A percentile compares a stretch with the other conserved stretches of the same genome.
Conservation (phyloP, 2,888 invertebrate genomes). For the Netelia inedita region DNA sequence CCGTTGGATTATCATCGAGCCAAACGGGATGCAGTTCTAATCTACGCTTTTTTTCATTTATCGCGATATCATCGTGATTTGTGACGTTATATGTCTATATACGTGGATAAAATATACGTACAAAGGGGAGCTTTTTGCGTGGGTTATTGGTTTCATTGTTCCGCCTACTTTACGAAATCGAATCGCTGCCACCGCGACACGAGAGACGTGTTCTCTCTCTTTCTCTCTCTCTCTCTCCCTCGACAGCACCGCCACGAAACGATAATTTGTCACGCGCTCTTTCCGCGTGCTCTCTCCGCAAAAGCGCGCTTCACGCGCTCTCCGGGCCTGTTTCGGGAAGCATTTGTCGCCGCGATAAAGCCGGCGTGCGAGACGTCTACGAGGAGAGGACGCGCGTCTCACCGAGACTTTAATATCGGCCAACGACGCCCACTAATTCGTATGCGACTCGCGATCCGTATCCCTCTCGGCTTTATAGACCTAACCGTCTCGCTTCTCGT, state of each 20-base stretch:
- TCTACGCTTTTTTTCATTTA: slow-evolving; percentile 23
- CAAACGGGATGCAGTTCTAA: slow-evolving; percentile 17
- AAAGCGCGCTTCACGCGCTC: slow-evolving; percentile 41
- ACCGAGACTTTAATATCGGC: slow-evolving; percentile 76
- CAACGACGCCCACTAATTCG: slow-evolving; percentile 76
- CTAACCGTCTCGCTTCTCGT: slow-evolving; percentile 38
- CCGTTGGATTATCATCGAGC: slow-evolving; percentile 9
- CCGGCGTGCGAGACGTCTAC: slow-evolving; percentile 41
- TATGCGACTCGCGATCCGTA: slow-evolving; percentile 75
- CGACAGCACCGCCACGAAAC: slow-evolving; percentile 55
- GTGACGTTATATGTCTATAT: not conserved
- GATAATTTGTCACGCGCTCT: slow-evolving; percentile 64
- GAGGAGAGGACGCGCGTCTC: slow-evolving; percentile 31
- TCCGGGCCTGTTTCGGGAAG: slow-evolving; percentile 58
- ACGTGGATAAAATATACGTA: slow-evolving; percentile 7
- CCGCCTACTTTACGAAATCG: slow-evolving; percentile 62
- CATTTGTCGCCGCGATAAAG: slow-evolving; percentile 72
- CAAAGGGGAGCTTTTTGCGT: slow-evolving; percentile 56
- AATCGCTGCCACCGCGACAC: slow-evolving; percentile 44
- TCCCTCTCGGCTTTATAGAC: slow-evolving; percentile 62
- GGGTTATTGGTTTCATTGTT: slow-evolving; percentile 66
- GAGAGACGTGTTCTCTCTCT: slow-evolving; percentile 5
- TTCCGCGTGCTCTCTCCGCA: slow-evolving; percentile 22
- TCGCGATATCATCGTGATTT: not conserved
- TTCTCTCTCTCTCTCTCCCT: not conserved